phyloP scores from a whole-genome alignment of 2,113 vertebrate genomes.

The Sisor rabdophorus region DNA sequence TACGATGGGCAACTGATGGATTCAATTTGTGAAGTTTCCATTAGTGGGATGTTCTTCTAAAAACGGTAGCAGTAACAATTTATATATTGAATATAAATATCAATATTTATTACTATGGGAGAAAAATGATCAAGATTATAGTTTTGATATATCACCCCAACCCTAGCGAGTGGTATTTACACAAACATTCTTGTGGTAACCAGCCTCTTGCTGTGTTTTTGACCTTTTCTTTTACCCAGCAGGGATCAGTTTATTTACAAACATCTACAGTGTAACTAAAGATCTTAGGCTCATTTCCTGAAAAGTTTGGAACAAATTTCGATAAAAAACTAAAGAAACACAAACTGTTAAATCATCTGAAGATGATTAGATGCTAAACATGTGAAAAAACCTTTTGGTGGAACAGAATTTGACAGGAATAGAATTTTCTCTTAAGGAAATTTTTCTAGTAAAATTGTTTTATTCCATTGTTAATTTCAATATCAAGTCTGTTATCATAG shows the following conservation, averaged over 20 bases:
- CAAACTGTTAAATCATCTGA: background rate
- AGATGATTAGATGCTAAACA: background rate
- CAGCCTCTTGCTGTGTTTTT: slow-evolving; percentile 53
- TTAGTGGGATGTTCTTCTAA: too few species aligned
- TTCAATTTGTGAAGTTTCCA: background rate
- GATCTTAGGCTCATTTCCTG: background rate
- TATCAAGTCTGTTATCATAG: too few species aligned
- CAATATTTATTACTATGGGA: too few species aligned
- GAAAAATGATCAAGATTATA: too few species aligned
- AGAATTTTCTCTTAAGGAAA: too few species aligned
- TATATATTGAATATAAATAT: too few species aligned
- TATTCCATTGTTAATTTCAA: too few species aligned
- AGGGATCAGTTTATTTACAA: slow-evolving; percentile 28
- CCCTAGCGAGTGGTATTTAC: slow-evolving; percentile 9
- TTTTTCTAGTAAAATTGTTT: too few species aligned
- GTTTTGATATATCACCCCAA: too few species aligned
- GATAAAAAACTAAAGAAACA: too few species aligned
- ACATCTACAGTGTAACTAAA: slow-evolving; percentile 22
- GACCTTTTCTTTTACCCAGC: slow-evolving; percentile 60
- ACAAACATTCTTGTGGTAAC: slow-evolving; percentile 17
- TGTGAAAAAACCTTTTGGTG: background rate
- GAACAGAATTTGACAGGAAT: background rate
- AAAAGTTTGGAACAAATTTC: background rate
- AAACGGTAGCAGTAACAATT: too few species aligned
- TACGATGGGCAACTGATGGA: too few species aligned